Percentiles rank a stretch among this genome's conserved stretches.
phyloP scores from a whole-genome alignment of 1,140 invertebrate genomes.

The Leptopilina clavipes region DNA sequence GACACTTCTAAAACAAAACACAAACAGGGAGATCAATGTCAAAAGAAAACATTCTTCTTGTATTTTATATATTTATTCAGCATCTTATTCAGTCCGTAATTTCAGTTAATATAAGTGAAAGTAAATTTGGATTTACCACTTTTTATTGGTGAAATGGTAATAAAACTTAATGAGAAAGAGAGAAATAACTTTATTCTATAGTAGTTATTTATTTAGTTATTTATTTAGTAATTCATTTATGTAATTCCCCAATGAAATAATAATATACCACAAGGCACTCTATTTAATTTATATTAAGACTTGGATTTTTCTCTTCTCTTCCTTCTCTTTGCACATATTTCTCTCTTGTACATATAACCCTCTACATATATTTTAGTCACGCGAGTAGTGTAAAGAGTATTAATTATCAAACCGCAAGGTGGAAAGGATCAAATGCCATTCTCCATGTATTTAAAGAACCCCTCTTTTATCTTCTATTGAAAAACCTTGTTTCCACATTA shows the following conservation, averaged over 20 bases:
- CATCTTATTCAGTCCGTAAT: not conserved
- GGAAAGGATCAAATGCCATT: slow-evolving; percentile 25
- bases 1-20: not conserved
- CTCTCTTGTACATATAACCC: slow-evolving; percentile 10
- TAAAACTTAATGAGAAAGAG: not conserved
- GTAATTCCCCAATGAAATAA: not conserved
- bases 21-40: not conserved
- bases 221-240: no score
- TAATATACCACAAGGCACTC: not conserved
- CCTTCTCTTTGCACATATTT: not conserved
- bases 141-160: not conserved
- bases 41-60: not conserved
- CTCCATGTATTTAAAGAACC: slow-evolving; percentile 22
- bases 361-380: slow-evolving; percentile 25
- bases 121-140: not conserved
- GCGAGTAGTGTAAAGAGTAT: slow-evolving; percentile 26
- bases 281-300: slow-evolving; percentile 19
- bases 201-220: not conserved
- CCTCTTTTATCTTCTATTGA: slow-evolving; percentile 7
- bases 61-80: slow-evolving; percentile 8
- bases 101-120: not conserved
- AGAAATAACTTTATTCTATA: not conserved
- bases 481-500: slow-evolving; percentile 23
- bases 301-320: slow-evolving; percentile 19
- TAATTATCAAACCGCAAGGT: slow-evolving; percentile 32